Evolutionary conservation across 2,797 vertebrate species (phyloP).

Genomic region (Streptopelia turtur): DNA sequence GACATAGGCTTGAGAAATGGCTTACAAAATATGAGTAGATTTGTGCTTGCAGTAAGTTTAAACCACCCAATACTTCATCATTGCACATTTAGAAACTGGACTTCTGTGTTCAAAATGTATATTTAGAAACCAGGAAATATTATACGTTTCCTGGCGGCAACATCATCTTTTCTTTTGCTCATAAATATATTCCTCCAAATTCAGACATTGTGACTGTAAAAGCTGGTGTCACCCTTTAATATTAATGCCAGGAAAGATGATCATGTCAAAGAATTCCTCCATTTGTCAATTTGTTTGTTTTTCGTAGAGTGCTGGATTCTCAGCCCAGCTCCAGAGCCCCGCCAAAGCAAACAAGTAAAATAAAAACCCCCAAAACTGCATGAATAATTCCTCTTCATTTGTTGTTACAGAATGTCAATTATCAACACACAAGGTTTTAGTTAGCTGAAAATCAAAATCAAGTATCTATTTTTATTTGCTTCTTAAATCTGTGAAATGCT

Average conservation of each 20-base stretch:
- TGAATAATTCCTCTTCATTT: neutral
- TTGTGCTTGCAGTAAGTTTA: neutral
- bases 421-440: rapidly evolving
- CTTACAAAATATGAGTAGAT: neutral
- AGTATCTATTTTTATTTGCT: neutral
- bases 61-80: neutral
- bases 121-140: neutral
- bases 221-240: neutral
- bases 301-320: neutral
- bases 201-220: neutral
- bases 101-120: neutral
- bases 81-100: neutral
- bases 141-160: neutral
- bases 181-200: neutral
- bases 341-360: neutral
- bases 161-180: neutral
- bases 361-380: rapidly evolving
- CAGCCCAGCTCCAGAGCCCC: neutral
- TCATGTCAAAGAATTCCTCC: neutral
- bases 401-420: neutral
- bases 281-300: neutral
- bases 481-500: neutral
- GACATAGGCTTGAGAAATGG: rapidly evolving
- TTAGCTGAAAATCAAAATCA: neutral
- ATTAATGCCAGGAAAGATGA: neutral